Evolutionary conservation across 2,113 vertebrate species (phyloP).

Genomic region (Melanerpes formicivorus): DNA sequence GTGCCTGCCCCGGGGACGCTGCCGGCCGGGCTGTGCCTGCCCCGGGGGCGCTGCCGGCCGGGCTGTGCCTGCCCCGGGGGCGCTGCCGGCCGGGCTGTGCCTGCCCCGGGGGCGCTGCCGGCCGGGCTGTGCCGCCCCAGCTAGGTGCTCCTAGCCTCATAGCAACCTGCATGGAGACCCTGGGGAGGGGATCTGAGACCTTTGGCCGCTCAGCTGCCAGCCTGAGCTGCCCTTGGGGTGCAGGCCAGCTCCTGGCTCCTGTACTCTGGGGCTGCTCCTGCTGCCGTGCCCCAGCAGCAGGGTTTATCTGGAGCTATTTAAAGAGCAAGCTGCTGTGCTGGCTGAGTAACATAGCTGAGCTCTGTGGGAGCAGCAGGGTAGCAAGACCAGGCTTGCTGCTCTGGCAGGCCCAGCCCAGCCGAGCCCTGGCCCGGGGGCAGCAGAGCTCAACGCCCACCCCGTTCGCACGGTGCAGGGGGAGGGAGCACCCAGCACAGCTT

Average conservation of each 20-base stretch:
- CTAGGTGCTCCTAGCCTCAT: background rate
- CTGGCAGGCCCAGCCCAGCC: constrained; percentile 31
- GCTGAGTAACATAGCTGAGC: constrained; percentile 66
- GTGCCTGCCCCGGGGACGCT: no score
- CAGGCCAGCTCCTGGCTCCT: background rate
- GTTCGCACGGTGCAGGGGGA: constrained; percentile 54
- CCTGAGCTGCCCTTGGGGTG: background rate
- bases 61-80: no score
- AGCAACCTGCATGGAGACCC: background rate
- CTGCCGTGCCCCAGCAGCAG: background rate
- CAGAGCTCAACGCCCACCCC: constrained; percentile 37
- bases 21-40: no score
- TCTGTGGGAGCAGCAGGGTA: constrained; percentile 68
- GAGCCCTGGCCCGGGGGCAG: constrained; percentile 60
- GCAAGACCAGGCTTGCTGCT: constrained; percentile 73
- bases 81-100: no score
- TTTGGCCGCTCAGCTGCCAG: background rate
- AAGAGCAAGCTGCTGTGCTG: constrained; percentile 67
- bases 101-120: no score
- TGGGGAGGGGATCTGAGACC: background rate
- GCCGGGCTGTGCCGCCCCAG: background rate
- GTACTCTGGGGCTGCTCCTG: background rate
- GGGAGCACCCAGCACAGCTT: background rate
- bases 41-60: no score
- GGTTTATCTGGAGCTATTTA: constrained; percentile 58